These are phyloP conservation scores for Psittacula cyanocephala DNA, from an alignment of 2,113 vertebrate species.

Conservation along the genomic window DNA sequence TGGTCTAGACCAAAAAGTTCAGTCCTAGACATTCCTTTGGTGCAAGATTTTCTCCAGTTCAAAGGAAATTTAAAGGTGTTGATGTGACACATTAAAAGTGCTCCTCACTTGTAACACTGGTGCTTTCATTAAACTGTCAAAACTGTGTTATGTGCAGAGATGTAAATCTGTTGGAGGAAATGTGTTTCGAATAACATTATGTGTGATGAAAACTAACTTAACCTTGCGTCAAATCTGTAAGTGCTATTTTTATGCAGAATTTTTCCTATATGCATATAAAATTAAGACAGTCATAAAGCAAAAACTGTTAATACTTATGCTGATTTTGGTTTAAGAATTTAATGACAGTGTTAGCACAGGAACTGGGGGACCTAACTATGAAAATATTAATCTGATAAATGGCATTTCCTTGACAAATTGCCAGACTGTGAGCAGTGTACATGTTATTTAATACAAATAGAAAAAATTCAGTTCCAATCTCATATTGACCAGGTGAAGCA, in stretches of 20 bases:
- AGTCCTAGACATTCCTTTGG: not conserved
- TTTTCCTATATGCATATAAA: not conserved
- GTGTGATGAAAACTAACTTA: constrained; percentile 39
- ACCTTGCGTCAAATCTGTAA: constrained; percentile 10
- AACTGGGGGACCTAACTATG: not conserved
- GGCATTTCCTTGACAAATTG: not conserved
- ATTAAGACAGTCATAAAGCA: not conserved
- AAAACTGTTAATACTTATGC: not conserved
- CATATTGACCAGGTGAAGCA: not conserved
- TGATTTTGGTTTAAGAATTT: not conserved
- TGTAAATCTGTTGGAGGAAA: constrained; percentile 16
- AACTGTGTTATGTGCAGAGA: not conserved
- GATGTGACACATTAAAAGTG: constrained; percentile 26
- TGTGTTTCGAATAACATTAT: constrained; percentile 27
- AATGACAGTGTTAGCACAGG: not conserved
- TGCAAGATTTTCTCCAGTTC: constrained; percentile 31
- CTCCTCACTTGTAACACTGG: not conserved
- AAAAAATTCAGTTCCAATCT: not conserved
- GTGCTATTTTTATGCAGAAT: not conserved
- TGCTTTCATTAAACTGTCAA: constrained; percentile 55
- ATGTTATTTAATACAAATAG: not conserved
- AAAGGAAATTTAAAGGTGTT: constrained; percentile 41
- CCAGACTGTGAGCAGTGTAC: not conserved
- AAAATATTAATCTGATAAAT: not conserved
- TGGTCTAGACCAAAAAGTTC: constrained; percentile 18